Percentiles rank a stretch among this genome's conserved stretches.
phyloP scores from a whole-genome alignment of 2,113 vertebrate genomes.

The Lagenorhynchus albirostris region DNA sequence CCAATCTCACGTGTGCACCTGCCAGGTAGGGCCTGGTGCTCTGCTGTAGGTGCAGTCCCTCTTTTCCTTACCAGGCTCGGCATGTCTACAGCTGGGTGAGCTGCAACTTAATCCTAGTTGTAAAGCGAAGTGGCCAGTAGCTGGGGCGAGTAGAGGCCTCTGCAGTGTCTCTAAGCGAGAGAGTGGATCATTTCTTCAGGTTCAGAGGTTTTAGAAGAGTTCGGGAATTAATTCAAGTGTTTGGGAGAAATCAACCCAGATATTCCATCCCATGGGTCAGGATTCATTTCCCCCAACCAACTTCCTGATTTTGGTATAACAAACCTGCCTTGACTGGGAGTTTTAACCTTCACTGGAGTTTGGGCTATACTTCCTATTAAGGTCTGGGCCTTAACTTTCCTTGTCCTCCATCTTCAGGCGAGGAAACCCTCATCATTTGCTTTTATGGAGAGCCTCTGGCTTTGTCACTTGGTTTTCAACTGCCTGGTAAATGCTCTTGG shows the following conservation, averaged over 20 bases:
- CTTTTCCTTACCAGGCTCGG: neutral
- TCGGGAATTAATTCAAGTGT: neutral
- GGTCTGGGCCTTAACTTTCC: neutral
- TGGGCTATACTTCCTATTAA: neutral
- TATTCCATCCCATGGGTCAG: neutral
- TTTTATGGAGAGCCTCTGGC: neutral
- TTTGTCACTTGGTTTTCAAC: neutral
- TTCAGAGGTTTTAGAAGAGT: neutral
- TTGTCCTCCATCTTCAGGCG: neutral
- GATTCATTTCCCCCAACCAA: neutral
- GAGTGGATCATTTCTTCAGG: neutral
- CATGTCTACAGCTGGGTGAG: no score
- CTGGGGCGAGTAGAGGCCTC: neutral
- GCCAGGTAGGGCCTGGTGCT: neutral
- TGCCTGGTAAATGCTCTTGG: neutral
- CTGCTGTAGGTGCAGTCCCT: neutral
- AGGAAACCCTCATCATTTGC: neutral
- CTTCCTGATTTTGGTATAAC: neutral
- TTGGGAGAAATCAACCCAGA: neutral
- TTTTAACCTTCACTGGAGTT: neutral
- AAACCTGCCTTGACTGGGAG: neutral
- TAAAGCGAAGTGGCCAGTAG: no score
- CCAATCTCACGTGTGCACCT: accelerated
- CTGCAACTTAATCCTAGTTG: neutral
- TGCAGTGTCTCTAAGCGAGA: neutral